Base-by-base conservation (phyloP, 2,888 invertebrate genomes). In the Watsonalla cultraria region DNA sequence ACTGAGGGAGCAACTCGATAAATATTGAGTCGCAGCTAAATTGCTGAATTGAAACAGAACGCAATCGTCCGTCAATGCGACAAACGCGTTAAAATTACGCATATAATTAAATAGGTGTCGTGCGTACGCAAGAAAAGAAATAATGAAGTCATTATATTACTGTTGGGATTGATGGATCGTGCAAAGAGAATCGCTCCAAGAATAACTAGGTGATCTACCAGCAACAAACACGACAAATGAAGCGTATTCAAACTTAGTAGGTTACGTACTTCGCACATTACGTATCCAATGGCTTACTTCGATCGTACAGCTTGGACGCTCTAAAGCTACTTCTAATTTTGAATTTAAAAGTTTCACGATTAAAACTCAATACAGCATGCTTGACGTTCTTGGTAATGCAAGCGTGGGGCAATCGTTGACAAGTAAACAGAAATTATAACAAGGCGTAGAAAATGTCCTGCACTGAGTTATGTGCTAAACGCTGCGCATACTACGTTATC, bases 61-160 rank as follows among this genome's bases (percentile, higher is more conserved):
- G 65, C 64, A 59, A 66, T 70, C 60, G 62, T 61, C 58, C 60
- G 61, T 61, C 58, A 70, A 66, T 66, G 66, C 62, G 67, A 74
- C 71, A 74, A 72, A 70, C 66, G 66, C 67, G 66, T 70, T 62
- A 60, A 11, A 42, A 42, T 42, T 42, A 42, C 8, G 11, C 42
- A 11, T 37, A 37, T 8, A 8, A 14, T 14, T 46, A 8, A 65
- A 64, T 62, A 63, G 68, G 65, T 64, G 60, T 64, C 57, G 65
- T 62, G 57, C 63, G 65, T 62, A 62, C 65, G 64, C 64, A 66
- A 70, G 67, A 64, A 72, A 69, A 66, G 62, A 72, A 74, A 70
- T 70, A 69, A 78, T 75, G 71, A 68, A 76, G 71, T 72, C 68
- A 78, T 81, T 81, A 74, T 71, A 57, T 70, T 71, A 74, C 61